phyloP scores from a whole-genome alignment of 30 jellyfish, hydroid and myxozoan genomes.

The Aurelia sp. region DNA sequence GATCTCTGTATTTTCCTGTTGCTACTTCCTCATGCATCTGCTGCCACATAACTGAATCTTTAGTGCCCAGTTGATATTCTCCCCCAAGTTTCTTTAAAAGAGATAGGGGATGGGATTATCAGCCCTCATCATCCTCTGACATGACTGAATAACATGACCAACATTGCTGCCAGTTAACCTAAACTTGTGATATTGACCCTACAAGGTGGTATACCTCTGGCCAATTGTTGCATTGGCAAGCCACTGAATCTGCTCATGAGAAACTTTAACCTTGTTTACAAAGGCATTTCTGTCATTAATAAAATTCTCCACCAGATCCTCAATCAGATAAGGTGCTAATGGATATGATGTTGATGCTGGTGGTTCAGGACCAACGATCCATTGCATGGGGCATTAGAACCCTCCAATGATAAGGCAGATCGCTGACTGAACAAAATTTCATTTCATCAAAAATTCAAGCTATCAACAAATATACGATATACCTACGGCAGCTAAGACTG shows the following conservation, averaged over 20 bases:
- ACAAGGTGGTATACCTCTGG: conserved; percentile 7
- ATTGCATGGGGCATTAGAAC: conserved; percentile 20
- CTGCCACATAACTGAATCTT: conserved; percentile 31
- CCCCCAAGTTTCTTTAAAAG: conserved; percentile 9
- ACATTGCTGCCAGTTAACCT: conserved; percentile 36
- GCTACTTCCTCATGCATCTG: conserved; percentile 47
- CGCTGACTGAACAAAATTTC: too few relatives aligned
- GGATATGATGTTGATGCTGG: conserved; percentile 19
- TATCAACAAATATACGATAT: too few relatives aligned
- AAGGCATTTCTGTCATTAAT: background rate
- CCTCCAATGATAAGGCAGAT: background rate
- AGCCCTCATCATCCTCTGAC: background rate
- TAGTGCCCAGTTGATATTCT: conserved; percentile 21
- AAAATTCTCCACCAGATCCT: conserved; percentile 16
- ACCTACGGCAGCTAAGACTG: too few relatives aligned
- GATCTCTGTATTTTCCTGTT: background rate
- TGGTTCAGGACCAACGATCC: conserved; percentile 58
- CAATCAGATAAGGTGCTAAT: conserved; percentile 20
- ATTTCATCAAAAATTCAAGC: too few relatives aligned
- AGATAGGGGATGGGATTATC: background rate
- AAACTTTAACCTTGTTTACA: background rate
- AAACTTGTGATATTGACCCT: conserved; percentile 16
- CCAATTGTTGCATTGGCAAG: conserved; percentile 18
- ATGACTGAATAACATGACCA: conserved; percentile 35
- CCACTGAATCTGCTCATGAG: conserved; percentile 34